Evolutionary conservation across 2,797 vertebrate species (phyloP).

Genomic region (Enteromius anoplus): DNA sequence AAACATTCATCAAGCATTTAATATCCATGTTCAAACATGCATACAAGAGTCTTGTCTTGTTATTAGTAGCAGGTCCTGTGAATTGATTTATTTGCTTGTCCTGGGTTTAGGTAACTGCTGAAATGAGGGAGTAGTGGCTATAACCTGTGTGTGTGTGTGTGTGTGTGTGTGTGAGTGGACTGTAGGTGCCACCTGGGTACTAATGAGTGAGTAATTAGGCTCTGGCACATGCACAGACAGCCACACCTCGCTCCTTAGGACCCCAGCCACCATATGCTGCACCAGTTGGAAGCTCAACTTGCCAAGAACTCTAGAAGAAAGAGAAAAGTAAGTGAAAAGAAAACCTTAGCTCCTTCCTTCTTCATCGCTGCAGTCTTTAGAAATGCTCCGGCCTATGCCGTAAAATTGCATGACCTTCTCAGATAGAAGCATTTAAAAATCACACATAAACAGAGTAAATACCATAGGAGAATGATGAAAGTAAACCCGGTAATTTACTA

Average conservation of each 20-base stretch:
- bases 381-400: not conserved
- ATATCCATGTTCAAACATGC: conserved; percentile 21
- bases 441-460: conserved; percentile 36
- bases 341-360: conserved; percentile 8
- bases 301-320: conserved; percentile 53
- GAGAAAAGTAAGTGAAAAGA: conserved; percentile 25
- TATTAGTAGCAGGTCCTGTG: not conserved
- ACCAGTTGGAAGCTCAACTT: conserved; percentile 64
- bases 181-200: conserved; percentile 84
- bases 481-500: conserved; percentile 49
- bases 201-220: conserved; percentile 88
- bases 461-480: conserved; percentile 2
- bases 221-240: conserved; percentile 76
- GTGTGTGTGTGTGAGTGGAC: conserved; percentile 56
- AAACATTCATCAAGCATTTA: conserved; percentile 25
- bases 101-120: not conserved
- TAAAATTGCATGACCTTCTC: conserved; percentile 27
- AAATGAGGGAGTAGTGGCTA: conserved; percentile 18
- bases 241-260: conserved; percentile 79
- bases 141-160: not conserved
- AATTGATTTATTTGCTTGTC: conserved; percentile 41
- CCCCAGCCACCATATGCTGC: conserved; percentile 80
- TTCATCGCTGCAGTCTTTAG: not conserved
- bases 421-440: conserved; percentile 16
- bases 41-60: conserved; percentile 14